Evolutionary conservation across 2,113 vertebrate genomes (phyloP), one percentile per base, ranked within the genome.

Genomic region (Hippocampus guttulatus): DNA sequence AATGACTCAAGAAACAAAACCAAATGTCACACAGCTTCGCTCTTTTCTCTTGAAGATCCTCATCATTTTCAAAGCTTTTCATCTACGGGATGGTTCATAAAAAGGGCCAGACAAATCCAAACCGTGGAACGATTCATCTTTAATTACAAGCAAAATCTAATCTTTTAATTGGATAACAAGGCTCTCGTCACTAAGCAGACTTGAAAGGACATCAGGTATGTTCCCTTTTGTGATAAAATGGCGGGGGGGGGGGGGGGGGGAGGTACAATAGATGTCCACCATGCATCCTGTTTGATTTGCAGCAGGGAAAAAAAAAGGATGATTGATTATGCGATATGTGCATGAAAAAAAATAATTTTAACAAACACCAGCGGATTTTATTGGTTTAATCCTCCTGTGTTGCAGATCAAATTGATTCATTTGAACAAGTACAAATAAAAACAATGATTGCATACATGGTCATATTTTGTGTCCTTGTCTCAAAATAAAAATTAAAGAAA

Each of bases 101-200:
- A 61, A 30, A 58, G n/a, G 2, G 55, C 27, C 15, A 10, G 27
- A 61, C 58, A 3, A 30, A 61, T 61, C 55, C 16, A 61, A 61
- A 33, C 58, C 27, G 27, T 33, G 27, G 30, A 61, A 61, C 6
- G 27, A 61, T 60, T 60, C 58, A 60, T 61, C 27, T 61, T 61
- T 61, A 33, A 61, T 61, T 61, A 61, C 58, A 33, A 61, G 27
- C 58, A 8, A 33, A 61, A 61, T 61, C 58, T 33, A 61, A 61
- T 61, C 58, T 61, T 61, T 61, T 61, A 61, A 61, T 61, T 61
- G 58, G 58, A 61, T 61, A 33, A 61, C 27, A 16, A 61, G 58
- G 5, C 58, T 61, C 27, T 61, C 8, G 58, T 61, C 33, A 16
- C 58, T 61, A 61, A 61, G 58, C 27, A 61, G 58, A 61, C 58